Percentiles rank a stretch among this genome's conserved stretches.
phyloP scores from a whole-genome alignment of 1,140 invertebrate species.

The Eufriesea mexicana region DNA sequence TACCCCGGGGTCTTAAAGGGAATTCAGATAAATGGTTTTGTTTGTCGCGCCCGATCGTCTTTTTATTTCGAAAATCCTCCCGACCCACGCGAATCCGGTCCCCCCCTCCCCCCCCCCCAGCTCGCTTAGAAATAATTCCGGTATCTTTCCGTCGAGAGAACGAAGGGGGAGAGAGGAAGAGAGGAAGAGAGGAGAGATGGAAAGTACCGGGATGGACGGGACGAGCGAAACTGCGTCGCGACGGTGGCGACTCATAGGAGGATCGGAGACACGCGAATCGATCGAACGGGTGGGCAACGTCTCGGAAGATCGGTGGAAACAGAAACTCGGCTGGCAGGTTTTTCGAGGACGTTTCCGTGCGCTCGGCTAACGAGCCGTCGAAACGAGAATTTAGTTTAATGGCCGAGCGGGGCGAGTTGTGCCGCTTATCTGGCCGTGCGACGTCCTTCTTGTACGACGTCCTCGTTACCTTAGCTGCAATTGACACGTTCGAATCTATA shows the following conservation, averaged over 20 bases:
- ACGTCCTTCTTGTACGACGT: slow-evolving; percentile 64
- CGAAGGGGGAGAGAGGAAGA: background rate
- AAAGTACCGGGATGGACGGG: too few relatives aligned
- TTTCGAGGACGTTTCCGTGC: slow-evolving; percentile 57
- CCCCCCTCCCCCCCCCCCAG: too few relatives aligned
- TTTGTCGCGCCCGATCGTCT: slow-evolving; percentile 1
- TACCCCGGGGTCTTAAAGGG: background rate
- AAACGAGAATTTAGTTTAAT: slow-evolving; percentile 67
- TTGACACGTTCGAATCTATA: slow-evolving; percentile 66
- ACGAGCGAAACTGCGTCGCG: background rate
- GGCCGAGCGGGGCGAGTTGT: slow-evolving; percentile 35
- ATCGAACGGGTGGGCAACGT: background rate
- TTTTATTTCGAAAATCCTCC: background rate
- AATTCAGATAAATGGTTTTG: slow-evolving; percentile 31
- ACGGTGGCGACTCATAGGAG: slow-evolving; percentile 4
- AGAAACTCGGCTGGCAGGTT: slow-evolving; percentile 49
- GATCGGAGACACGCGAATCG: slow-evolving; percentile 7
- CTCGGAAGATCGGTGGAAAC: slow-evolving; percentile 16
- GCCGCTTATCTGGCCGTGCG: slow-evolving; percentile 56
- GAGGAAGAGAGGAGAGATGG: background rate
- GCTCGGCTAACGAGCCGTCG: slow-evolving; percentile 65
- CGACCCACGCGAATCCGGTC: too few relatives aligned
- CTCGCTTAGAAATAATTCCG: background rate
- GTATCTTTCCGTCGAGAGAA: background rate
- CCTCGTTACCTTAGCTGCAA: slow-evolving; percentile 65